These are phyloP conservation scores for Drosophila ambigua DNA, from an alignment of 1,140 invertebrate genomes.

Conservation along the genomic window DNA sequence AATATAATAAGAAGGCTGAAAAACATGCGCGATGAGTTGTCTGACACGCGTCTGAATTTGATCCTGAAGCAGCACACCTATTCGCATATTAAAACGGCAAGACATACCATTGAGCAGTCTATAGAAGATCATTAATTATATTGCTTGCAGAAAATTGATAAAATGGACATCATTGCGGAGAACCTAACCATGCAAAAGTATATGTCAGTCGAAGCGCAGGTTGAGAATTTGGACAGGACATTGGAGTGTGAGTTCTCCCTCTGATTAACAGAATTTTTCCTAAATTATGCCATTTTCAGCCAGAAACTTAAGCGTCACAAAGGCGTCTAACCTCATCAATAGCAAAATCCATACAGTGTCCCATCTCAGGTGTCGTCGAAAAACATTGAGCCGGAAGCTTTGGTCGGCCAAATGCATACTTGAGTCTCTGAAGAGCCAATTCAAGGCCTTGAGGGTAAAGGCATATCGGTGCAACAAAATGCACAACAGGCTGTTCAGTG, in stretches of 20 bases:
- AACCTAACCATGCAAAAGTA: neutral
- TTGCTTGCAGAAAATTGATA: constrained; percentile 14
- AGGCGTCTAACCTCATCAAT: neutral
- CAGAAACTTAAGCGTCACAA: neutral
- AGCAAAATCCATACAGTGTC: constrained; percentile 18
- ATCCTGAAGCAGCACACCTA: constrained; percentile 17
- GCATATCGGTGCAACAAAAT: neutral
- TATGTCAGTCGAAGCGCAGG: neutral
- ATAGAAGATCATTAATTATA: too few relatives aligned
- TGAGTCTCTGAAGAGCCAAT: too few relatives aligned
- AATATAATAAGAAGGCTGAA: neutral
- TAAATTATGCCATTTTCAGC: neutral
- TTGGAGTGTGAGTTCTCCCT: constrained; percentile 2
- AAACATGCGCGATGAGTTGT: constrained; percentile 13
- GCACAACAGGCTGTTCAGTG: constrained; percentile 1
- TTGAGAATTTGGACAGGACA: neutral
- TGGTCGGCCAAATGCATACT: neutral
- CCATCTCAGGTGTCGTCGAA: constrained; percentile 19
- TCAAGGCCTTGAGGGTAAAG: neutral
- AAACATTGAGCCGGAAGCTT: constrained; percentile 12
- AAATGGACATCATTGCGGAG: neutral
- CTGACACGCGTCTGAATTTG: constrained; percentile 1
- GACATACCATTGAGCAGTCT: too few relatives aligned
- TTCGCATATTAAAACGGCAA: constrained; percentile 4
- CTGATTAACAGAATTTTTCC: neutral